These are phyloP conservation scores for Agelaius phoeniceus DNA, from an alignment of 2,113 vertebrate species.

Conservation along the genomic window DNA sequence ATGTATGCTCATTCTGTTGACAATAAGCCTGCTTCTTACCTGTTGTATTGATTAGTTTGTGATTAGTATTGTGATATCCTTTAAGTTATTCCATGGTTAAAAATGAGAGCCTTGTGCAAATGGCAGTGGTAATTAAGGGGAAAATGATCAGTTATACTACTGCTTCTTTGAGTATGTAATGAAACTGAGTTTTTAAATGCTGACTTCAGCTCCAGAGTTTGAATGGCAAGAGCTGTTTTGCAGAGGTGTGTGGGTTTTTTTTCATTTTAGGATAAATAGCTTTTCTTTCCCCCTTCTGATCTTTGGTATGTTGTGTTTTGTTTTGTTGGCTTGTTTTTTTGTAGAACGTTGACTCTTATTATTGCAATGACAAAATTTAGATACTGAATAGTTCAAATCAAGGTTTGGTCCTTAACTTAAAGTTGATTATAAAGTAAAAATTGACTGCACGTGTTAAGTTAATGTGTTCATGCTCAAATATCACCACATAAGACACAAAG, in stretches of 20 bases:
- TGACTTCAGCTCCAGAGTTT: background rate
- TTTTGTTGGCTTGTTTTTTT: background rate
- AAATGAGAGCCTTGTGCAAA: background rate
- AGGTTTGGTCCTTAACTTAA: background rate
- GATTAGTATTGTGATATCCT: background rate
- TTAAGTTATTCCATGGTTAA: background rate
- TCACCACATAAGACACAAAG: background rate
- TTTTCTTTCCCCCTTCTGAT: background rate
- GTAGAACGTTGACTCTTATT: background rate
- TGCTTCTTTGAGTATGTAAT: background rate
- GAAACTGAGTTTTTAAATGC: background rate
- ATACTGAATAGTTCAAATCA: background rate
- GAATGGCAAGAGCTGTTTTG: background rate
- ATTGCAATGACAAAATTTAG: background rate
- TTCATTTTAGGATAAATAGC: background rate
- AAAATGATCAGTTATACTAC: fast-evolving
- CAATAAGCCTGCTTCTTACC: background rate
- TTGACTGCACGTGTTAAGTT: background rate
- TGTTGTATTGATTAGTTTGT: background rate
- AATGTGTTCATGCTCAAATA: background rate
- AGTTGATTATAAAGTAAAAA: background rate
- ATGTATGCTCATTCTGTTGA: background rate
- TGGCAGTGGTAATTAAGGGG: background rate
- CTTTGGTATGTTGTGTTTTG: background rate
- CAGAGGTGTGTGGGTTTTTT: background rate